phyloP scores from a whole-genome alignment of 2,888 invertebrate genomes.

The Theristus sp. region DNA sequence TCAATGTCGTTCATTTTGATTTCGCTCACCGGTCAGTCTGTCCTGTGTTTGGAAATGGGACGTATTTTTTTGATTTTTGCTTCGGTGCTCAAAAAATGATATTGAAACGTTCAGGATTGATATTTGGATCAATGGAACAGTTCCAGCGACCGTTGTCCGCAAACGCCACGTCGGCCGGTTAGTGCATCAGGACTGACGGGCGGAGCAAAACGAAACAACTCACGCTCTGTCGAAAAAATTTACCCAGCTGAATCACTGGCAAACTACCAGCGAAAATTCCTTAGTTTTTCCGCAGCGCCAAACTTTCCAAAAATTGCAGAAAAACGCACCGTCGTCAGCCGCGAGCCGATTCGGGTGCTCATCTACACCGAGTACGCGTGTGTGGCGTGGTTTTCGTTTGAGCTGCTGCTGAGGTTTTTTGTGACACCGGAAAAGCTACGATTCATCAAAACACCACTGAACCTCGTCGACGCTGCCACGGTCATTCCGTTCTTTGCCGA shows the following conservation, averaged over 20 bases:
- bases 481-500: conserved; percentile 13
- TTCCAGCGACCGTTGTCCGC: conserved; percentile 17
- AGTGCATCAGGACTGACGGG: no score
- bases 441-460: no score
- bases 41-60: not conserved
- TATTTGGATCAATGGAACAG: conserved; percentile 24
- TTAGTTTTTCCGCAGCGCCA: no score
- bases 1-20: not conserved
- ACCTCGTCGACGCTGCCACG: conserved; percentile 23
- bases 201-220: no score
- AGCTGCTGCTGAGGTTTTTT: conserved; percentile 18
- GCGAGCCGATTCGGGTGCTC: not conserved
- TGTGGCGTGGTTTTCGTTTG: conserved; percentile 24
- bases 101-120: conserved; percentile 12
- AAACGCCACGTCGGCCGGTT: not conserved
- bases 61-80: not conserved
- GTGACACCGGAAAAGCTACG: conserved; percentile 20
- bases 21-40: not conserved
- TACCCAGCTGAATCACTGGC: no score
- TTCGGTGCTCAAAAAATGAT: not conserved
- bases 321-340: not conserved
- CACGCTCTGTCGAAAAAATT: no score
- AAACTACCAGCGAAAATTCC: no score
- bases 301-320: not conserved
- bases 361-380: conserved; percentile 10